Base-by-base conservation (phyloP, 2,113 vertebrate genomes). In the Heptranchias perlo region DNA sequence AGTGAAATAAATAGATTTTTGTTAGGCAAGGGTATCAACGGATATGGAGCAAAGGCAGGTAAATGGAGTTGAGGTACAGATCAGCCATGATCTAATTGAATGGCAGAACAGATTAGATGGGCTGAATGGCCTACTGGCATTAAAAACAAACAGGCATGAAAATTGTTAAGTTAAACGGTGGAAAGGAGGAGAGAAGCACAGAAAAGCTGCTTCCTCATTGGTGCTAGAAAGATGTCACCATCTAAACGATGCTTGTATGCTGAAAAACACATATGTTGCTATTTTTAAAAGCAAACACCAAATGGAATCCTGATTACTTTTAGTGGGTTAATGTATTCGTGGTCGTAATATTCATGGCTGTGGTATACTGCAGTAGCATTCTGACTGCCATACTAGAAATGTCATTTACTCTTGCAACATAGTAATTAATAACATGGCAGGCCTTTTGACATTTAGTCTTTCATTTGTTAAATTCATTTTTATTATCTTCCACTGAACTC, bases 381-480 rank as follows among this genome's bases (percentile, higher is more conserved):
- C 54, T 39, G 89, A 61, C 31, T 92, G 89, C 89, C 89, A 61
- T 92, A 16, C 54, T 35, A n/a, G 31, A 61, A 61, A 21, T 91
- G 87, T 61, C 11, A 91, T 91, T 91, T 91, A 91, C 18, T 78
- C 76, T n/a, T 78, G 76, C 39, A 4, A 78, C 39, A 5, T 92
- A n/a, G 89, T 92, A 62, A 91, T 61, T 92, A 92, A 58, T 92
- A 61, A 92, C 52, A 58, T 58, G 28, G 49, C 87, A 35, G 14
- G 87, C 13, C 87, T n/a, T n/a, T 78, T 78, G 76, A 78, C 11
- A n/a, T 39, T 78, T 78, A 78, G 54, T n/a, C 89, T 92, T 61
- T 92, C 35, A 92, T 52, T 92, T 92, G 54, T 35, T 82, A 92
- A 92, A 62, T 92, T n/a, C 89, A 61, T 61, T 92, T 92, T 92